These are phyloP conservation scores for Cisticola juncidis DNA, from an alignment of 2,113 vertebrate species.

Conservation along the genomic window DNA sequence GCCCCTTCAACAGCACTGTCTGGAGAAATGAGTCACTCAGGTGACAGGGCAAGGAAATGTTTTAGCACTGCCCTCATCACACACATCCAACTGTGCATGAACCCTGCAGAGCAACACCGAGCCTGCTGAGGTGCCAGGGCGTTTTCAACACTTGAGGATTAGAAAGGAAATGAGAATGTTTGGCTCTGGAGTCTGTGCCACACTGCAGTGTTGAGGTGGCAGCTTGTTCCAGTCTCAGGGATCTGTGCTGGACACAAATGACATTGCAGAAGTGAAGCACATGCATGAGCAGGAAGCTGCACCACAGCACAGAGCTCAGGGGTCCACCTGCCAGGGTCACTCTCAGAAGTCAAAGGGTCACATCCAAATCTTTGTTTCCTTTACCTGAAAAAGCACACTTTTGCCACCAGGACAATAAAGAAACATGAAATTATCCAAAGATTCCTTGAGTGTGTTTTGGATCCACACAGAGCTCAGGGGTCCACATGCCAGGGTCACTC, in stretches of 20 bases:
- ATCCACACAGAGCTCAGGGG: background rate
- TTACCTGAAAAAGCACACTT: background rate
- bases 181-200: rapidly evolving
- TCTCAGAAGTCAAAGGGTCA: background rate
- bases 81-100: background rate
- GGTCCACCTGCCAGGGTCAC: rapidly evolving
- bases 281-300: rapidly evolving
- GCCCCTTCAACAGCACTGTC: background rate
- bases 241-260: background rate
- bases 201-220: background rate
- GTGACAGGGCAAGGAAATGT: background rate
- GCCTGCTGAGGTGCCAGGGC: background rate
- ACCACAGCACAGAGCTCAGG: background rate
- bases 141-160: background rate
- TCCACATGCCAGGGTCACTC: rapidly evolving
- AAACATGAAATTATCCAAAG: background rate
- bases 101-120: background rate
- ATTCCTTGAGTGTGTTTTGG: background rate
- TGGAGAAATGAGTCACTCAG: background rate
- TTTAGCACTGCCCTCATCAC: background rate
- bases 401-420: background rate
- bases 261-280: background rate
- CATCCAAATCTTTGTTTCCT: background rate
- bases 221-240: background rate
- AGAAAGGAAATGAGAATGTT: background rate